These are phyloP conservation scores for Zaprionus lineosus DNA, from an alignment of 2,888 invertebrate species.

Conservation along the genomic window DNA sequence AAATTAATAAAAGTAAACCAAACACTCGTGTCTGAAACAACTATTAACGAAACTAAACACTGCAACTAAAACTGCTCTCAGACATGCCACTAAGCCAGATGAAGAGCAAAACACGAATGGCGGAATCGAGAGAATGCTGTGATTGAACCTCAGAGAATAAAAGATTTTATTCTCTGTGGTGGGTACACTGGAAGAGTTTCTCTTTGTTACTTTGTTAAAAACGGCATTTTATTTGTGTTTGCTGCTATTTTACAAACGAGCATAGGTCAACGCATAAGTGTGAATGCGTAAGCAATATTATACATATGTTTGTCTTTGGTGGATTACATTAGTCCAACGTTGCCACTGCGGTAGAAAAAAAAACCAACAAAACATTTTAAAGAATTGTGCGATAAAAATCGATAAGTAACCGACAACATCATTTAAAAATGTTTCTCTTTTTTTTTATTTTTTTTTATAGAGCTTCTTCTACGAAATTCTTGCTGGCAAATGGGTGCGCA, in stretches of 20 bases:
- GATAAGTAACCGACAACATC: conserved; percentile 7
- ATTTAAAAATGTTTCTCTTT: not conserved
- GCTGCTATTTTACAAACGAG: conserved; percentile 20
- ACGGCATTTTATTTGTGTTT: conserved; percentile 41
- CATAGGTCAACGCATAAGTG: conserved; percentile 51
- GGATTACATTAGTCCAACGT: conserved; percentile 1
- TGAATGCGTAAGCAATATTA: conserved; percentile 34
- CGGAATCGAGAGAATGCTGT: conserved; percentile 18
- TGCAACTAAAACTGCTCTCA: not conserved
- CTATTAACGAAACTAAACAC: conserved; percentile 5
- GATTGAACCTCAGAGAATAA: not conserved
- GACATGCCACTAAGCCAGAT: conserved; percentile 46
- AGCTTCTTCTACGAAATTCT: conserved; percentile 97
- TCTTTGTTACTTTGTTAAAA: conserved; percentile 27
- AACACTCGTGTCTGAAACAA: not conserved
- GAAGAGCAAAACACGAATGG: conserved; percentile 60
- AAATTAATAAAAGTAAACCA: conserved; percentile 3
- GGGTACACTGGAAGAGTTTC: not conserved
- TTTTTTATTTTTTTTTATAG: conserved; percentile 83
- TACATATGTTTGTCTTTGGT: not conserved
- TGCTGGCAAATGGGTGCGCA: conserved; percentile 97
- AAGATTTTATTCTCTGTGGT: not conserved
- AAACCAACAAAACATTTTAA: not conserved
- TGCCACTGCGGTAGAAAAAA: conserved; percentile 27
- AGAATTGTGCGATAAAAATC: conserved; percentile 2